Base-by-base conservation (phyloP, 2,797 vertebrate species). In the Syngnathus rostellatus region DNA sequence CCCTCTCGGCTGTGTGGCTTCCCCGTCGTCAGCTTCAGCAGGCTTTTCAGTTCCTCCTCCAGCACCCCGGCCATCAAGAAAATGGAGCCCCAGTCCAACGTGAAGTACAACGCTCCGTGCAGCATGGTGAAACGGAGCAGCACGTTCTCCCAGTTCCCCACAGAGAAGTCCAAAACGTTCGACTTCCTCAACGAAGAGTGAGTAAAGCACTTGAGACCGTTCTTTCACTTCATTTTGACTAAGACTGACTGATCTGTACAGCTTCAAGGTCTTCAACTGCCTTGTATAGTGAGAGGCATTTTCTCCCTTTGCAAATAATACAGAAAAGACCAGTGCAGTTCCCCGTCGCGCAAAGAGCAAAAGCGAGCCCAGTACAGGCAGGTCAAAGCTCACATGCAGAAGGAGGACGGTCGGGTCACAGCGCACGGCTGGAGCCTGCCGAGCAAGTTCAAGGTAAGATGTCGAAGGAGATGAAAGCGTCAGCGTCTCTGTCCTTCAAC, bases 401-500 rank as follows among this genome's bases (percentile, higher is more conserved):
- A 95, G 0, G 96, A 98, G 0, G 97, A 98, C 0, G 95, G 96
- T 50, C 84, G 94, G 1, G 76, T 97, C 68, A 96, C 94, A 57
- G 94, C 94, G 1, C 97, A 96, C 0, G 97, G 97, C 69, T 99
- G 97, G 97, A 99, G 97, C 80, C 91, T 98, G 23, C 97, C 97
- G 14, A 77, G 87, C 72, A 91, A 90, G 77, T 89, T 78, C 77
- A 92, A 90, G 89, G 91, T 88, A 59, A 69, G 6, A 58, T 5
- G 55, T 38, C 55, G 38, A 16, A 6, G 4, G 16, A n/a, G 41
- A 14, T 31, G 37, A 54, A 40, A 53, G 5, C 9, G 8, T 7
- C 2, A 12, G n/a, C 6, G 11, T 23, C 1, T 16, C 21, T 54
- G 21, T 23, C 21, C 51, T 23, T 9, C 50, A n/a, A 54, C 9